phyloP scores from a whole-genome alignment of 2,888 invertebrate species.

The Watsonalla cultraria region DNA sequence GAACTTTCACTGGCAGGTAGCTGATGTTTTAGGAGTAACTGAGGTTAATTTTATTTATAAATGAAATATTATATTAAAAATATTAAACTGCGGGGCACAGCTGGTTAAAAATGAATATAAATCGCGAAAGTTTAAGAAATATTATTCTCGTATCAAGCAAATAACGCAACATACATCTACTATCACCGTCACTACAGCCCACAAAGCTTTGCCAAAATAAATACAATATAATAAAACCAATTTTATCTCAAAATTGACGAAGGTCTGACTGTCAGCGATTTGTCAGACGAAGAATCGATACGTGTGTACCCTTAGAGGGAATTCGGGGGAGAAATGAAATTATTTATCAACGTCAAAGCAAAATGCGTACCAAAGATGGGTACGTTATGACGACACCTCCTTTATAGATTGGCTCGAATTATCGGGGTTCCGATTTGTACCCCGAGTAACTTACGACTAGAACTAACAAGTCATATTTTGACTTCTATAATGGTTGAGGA shows the following conservation, averaged over 20 bases:
- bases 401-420: constrained; percentile 50
- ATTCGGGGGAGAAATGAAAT: constrained; percentile 55
- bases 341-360: constrained; percentile 59
- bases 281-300: constrained; percentile 8
- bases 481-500: too few species aligned
- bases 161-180: too few species aligned
- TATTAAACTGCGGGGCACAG: too few species aligned
- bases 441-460: constrained; percentile 13
- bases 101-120: too few species aligned
- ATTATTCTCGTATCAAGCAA: too few species aligned
- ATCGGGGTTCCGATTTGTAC: constrained; percentile 42
- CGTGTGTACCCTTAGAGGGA: constrained; percentile 17
- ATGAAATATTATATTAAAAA: too few species aligned
- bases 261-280: constrained; percentile 2
- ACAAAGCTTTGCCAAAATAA: neutral
- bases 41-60: too few species aligned
- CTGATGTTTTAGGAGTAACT: too few species aligned
- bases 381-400: constrained; percentile 40
- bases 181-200: neutral
- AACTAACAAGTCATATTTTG: constrained; percentile 1
- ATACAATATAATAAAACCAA: neutral
- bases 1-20: too few species aligned
- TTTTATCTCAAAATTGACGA: neutral
- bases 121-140: too few species aligned
- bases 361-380: constrained; percentile 43